Evolutionary conservation across 2,888 invertebrate genomes (phyloP).

Genomic region (Epinotia brunnichana): DNA sequence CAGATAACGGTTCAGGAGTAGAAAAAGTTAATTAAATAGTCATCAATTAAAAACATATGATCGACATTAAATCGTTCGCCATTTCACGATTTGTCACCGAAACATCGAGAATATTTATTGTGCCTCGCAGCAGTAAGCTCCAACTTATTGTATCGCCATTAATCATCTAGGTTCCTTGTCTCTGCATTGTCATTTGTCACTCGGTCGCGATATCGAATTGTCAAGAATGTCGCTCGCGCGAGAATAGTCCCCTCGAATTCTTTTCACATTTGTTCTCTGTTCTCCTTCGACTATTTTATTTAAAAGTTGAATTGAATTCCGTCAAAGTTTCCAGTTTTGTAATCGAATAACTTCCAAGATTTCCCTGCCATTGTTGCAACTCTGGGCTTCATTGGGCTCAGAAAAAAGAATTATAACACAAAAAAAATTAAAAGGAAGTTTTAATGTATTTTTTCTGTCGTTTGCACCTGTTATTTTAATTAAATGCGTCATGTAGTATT

Average conservation of each 20-base stretch:
- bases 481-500: not conserved
- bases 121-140: not conserved
- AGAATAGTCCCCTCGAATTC: conserved; percentile 28
- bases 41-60: too few species aligned
- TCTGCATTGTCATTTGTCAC: not conserved
- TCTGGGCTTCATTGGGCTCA: conserved; percentile 9
- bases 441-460: conserved; percentile 6
- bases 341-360: conserved; percentile 43
- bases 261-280: conserved; percentile 34
- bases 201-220: not conserved
- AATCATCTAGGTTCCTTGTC: not conserved
- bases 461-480: not conserved
- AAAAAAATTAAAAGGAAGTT: conserved; percentile 1
- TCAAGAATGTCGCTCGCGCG: conserved; percentile 1
- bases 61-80: too few species aligned
- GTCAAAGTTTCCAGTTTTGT: conserved; percentile 42
- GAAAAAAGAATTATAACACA: conserved; percentile 22
- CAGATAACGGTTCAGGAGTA: too few species aligned
- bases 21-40: too few species aligned
- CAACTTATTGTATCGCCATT: not conserved
- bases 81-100: too few species aligned
- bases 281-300: conserved; percentile 39
- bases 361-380: conserved; percentile 38
- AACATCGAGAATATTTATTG: too few species aligned
- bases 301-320: conserved; percentile 43